Evolutionary conservation across 2,888 invertebrate genomes (phyloP), one percentile per base, ranked within the genome.

Genomic region (Ligdia adustata): DNA sequence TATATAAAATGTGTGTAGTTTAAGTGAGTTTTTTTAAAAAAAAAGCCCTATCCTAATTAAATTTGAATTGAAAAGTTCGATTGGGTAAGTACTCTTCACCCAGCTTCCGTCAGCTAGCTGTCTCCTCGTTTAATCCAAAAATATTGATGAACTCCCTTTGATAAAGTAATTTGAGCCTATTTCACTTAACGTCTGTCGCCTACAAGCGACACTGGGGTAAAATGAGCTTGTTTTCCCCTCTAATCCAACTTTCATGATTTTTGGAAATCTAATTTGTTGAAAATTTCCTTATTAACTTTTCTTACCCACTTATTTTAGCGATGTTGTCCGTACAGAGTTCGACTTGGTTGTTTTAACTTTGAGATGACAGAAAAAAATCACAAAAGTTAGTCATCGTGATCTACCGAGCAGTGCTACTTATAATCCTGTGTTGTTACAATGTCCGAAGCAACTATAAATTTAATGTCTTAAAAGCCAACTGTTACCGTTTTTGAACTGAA

Each of bases 161-260:
- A 26, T 26, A 13, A 24, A 24, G 14, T 37, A 16, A 37, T 27
- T 37, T 37, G 27, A 37, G n/a, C 9, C 15, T 2, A 32, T 26
- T 33, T 32, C 16, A 26, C 15, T 32, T 15, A 32, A 16, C 26
- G 26, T 41, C 31, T 24, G 32, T 41, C 31, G 41, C 26, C 22
- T 6, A n/a, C 14, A 29, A 31, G 26, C 15, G 16, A 20, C 11
- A 18, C 27, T 15, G 16, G n/a, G 24, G 37, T 26, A 16, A 27
- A 18, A 12, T 12, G 27, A 27, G 27, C 12, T 16, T 37, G 37
- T 37, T 37, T 37, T 11, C 37, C 18, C 14, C 12, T 37, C 37
- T 27, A 27, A 27, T 27, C 37, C 15, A 37, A 27, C 16, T 37
- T 37, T 27, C 37, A 18, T 37, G 27, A 37, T 27, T 37, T 37